phyloP scores from a whole-genome alignment of 2,113 vertebrate species.

The Dipodomys ordii region DNA sequence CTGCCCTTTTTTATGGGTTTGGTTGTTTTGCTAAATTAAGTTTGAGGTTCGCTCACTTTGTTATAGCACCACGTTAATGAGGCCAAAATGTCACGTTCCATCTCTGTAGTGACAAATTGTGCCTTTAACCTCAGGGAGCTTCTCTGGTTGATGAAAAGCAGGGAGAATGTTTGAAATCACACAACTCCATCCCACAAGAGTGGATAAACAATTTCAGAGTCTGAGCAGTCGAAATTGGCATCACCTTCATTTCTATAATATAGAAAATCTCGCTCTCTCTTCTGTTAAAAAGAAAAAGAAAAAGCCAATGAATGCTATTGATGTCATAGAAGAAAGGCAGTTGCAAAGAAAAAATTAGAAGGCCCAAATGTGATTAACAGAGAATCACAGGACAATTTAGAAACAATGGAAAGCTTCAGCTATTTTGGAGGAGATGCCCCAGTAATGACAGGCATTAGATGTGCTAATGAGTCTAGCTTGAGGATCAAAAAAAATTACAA shows the following conservation, averaged over 20 bases:
- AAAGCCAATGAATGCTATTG: conserved; percentile 76
- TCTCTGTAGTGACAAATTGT: conserved; percentile 69
- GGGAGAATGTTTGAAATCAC: conserved; percentile 22
- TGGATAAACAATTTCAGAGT: conserved; percentile 43
- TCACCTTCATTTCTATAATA: conserved; percentile 20
- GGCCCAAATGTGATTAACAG: conserved; percentile 75
- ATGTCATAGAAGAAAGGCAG: conserved; percentile 72
- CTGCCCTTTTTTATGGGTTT: conserved; percentile 75
- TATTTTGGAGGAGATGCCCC: conserved; percentile 67
- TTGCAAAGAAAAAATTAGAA: conserved; percentile 72
- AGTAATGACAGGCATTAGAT: conserved; percentile 54
- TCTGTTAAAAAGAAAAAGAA: conserved; percentile 54
- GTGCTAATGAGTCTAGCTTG: conserved; percentile 61
- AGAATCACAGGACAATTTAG: conserved; percentile 59
- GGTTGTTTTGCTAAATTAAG: conserved; percentile 77
- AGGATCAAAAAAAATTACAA: conserved; percentile 65
- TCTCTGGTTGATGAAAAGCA: conserved; percentile 63
- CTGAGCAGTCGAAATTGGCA: neutral
- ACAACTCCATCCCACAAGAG: neutral
- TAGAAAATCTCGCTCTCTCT: neutral
- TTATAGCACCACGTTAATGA: conserved; percentile 76
- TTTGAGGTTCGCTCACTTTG: conserved; percentile 68
- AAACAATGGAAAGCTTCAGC: conserved; percentile 76
- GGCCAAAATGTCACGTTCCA: conserved; percentile 72
- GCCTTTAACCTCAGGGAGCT: conserved; percentile 63